phyloP scores from a whole-genome alignment of 2,888 invertebrate genomes.

The Furcula furcula region DNA sequence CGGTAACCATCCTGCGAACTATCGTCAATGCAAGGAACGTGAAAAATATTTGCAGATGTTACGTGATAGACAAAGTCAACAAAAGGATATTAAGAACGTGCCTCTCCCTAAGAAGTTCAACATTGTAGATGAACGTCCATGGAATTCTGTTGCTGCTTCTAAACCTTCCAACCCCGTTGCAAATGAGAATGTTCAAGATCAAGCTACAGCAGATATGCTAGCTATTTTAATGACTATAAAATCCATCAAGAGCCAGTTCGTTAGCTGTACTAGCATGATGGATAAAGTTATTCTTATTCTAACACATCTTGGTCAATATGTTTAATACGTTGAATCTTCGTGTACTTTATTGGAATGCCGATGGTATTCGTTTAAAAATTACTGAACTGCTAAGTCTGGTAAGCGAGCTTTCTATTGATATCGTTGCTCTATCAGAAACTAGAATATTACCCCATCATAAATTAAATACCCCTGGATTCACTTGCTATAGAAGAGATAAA shows the following conservation, averaged over 20 bases:
- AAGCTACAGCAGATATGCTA: constrained; percentile 4
- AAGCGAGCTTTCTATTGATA: constrained; percentile 2
- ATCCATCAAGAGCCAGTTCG: constrained; percentile 7
- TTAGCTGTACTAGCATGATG: constrained; percentile 4
- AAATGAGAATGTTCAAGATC: neutral
- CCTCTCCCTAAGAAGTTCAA: neutral
- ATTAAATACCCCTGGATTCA: constrained; percentile 3
- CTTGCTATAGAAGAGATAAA: constrained; percentile 3
- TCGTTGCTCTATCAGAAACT: constrained; percentile 7
- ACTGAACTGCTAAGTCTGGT: constrained; percentile 4
- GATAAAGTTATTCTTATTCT: constrained; percentile 11
- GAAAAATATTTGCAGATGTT: constrained; percentile 1
- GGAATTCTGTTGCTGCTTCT: neutral
- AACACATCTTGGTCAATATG: constrained; percentile 8
- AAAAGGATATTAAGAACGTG: neutral
- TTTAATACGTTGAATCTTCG: constrained; percentile 3
- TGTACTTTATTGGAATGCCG: constrained; percentile 8
- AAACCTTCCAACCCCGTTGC: neutral
- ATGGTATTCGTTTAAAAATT: constrained; percentile 8
- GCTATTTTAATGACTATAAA: constrained; percentile 5
- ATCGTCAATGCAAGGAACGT: constrained; percentile 5
- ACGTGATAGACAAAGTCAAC: neutral
- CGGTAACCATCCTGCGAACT: constrained; percentile 10
- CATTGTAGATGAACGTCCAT: neutral
- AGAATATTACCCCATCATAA: neutral